Base-by-base conservation (phyloP, 2,888 invertebrate species). In the Cheiracanthium punctorium region DNA sequence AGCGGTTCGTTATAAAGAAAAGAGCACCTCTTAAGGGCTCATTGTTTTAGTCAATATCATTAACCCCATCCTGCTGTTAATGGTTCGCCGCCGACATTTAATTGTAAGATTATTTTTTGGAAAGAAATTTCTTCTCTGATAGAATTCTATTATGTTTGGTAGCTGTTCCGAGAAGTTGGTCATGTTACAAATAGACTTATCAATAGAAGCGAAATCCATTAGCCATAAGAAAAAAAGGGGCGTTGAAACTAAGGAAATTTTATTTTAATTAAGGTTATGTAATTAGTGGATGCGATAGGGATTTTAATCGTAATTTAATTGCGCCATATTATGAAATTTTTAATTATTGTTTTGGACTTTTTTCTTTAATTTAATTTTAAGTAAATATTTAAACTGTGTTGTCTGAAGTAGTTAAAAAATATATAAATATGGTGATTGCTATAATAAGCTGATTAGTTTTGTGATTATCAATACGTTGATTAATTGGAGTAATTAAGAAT, bases 1-100 rank as follows among this genome's bases (percentile, higher is more conserved):
- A 72, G 65, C 32, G 82, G 71, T 67, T 76, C 71, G 82, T 70
- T 82, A 41, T 71, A 82, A 82, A 77, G 82, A 82, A 82, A 77
- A 71, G 71, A 33, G 76, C 43, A 17, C 65, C 82, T 82, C 82
- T 82, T 82, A 82, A 82, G 72, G 71, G 82, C 71, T 76, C 82
- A 82, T 82, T 82, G 82, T 82, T 82, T 82, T 77, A 74, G 76
- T 77, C 82, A 82, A 76, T 82, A 82, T 82, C 82, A 72, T 82
- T 82, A 76, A 82, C 82, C 82, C 82, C 71, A 72, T 82, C 76
- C 32, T 48, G 29, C 76, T 82, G 71, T 82, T 82, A 82, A 82
- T 69, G 76, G 65, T 76, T 82, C 76, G 82, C 76, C 71, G 76
- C 37, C 64, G 76, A 70, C 76, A 71, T 76, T 82, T 82, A 82